Base-by-base conservation (phyloP, 2,113 vertebrate species). In the Elachura formosa region DNA sequence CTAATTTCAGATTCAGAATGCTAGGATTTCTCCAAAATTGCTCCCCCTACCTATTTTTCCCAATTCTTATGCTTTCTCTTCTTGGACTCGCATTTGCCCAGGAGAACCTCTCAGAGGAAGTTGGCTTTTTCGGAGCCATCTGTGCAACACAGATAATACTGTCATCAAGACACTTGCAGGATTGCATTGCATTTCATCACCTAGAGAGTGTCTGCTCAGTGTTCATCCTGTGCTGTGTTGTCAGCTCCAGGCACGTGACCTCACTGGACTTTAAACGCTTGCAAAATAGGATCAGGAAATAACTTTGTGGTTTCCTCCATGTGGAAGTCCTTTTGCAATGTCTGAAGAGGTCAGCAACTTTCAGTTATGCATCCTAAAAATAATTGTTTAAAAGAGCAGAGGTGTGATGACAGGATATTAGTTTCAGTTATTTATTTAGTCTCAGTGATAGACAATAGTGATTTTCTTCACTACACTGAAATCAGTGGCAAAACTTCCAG, bases 211-310 rank as follows among this genome's bases (percentile, higher is more conserved):
- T 56, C 89, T 96, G 94, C 22, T 93, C 85, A 81, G 1, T 78
- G 82, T 93, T 81, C 64, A 12, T 62, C 87, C 72, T 23, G 68
- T 10, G 67, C 68, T n/a, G 43, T 10, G 48, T 7, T 93, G 67
- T 67, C 94, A 92, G 78, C 76, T 67, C 62, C 20, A 21, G 67
- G 51, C 91, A 88, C 33, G 2, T 81, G 85, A 93, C 72, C 72
- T 80, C 56, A 9, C 1, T 64, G 93, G 87, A 85, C 91, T 93
- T 91, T 18, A 58, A 89, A 76, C 0, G 2, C 62, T 93, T 93
- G 79, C 75, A 90, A 84, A 93, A 80, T 49, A n/a, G 7, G 23
- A 81, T n/a, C 82, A 92, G 95, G 93, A 96, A 96, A 78, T 52
- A 28, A 36, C 51, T 89, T 23, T 71, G 87, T 58, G 78, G 72